These are phyloP conservation scores for Solea senegalensis DNA, from an alignment of 2,113 vertebrate genomes.

Conservation along the genomic window DNA sequence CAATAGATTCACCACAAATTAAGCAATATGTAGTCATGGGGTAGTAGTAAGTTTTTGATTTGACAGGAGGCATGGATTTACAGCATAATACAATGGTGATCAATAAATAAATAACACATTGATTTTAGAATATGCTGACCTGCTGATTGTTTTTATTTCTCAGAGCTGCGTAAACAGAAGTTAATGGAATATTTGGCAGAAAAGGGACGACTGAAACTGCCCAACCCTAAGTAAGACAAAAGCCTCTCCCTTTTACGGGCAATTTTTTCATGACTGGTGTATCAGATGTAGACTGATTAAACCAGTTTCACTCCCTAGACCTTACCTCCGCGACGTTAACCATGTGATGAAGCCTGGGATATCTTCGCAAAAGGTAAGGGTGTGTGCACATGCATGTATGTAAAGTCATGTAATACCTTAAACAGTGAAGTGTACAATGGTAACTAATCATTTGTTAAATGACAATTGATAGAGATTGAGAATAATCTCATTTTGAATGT, in stretches of 20 bases:
- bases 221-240: slow-evolving; percentile 65
- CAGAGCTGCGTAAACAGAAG: slow-evolving; percentile 79
- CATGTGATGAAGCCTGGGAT: slow-evolving; percentile 1
- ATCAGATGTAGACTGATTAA: not conserved
- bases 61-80: too few relatives aligned
- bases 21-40: too few relatives aligned
- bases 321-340: slow-evolving; percentile 12
- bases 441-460: too few relatives aligned
- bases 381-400: not conserved
- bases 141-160: not conserved
- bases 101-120: too few relatives aligned
- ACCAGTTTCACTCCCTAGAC: slow-evolving; percentile 34
- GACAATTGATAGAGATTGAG: too few relatives aligned
- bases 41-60: too few relatives aligned
- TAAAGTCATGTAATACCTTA: not conserved
- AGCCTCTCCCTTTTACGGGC: too few relatives aligned
- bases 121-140: not conserved
- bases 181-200: slow-evolving; percentile 76
- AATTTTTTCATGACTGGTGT: not conserved
- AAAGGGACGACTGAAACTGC: slow-evolving; percentile 70
- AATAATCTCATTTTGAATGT: too few relatives aligned
- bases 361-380: slow-evolving; percentile 26
- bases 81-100: too few relatives aligned
- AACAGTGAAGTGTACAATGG: too few relatives aligned
- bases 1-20: too few relatives aligned